These are phyloP conservation scores for Peromyscus californicus DNA, from an alignment of 2,113 vertebrate species.

Conservation along the genomic window DNA sequence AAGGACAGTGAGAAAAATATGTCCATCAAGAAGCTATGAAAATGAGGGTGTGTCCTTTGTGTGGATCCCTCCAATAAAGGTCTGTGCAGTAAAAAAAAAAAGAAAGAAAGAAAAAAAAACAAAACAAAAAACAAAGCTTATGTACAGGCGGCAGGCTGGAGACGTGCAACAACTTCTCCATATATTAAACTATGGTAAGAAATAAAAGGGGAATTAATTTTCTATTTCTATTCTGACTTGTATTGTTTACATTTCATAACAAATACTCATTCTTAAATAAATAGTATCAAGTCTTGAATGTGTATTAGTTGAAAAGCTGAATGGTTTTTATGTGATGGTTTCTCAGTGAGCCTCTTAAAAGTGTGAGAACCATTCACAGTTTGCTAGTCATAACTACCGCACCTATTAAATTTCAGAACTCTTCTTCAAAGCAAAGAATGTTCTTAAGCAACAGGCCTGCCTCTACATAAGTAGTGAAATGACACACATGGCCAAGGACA, in stretches of 20 bases:
- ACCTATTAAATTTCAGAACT: background rate
- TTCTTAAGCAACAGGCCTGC: background rate
- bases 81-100: constrained; percentile 27
- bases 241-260: constrained; percentile 29
- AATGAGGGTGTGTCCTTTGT: constrained; percentile 85
- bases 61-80: constrained; percentile 77
- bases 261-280: background rate
- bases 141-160: background rate
- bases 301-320: background rate
- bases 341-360: background rate
- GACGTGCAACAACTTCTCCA: background rate
- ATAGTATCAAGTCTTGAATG: background rate
- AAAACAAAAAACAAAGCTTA: too few species aligned
- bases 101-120: too few species aligned
- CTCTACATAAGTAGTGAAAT: background rate
- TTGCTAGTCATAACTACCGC: background rate
- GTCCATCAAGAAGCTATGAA: constrained; percentile 99
- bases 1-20: constrained; percentile 99
- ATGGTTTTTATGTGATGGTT: background rate
- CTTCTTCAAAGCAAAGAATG: background rate
- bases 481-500: background rate
- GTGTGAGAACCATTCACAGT: background rate
- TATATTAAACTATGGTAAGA: background rate
- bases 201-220: background rate
- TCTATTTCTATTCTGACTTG: background rate